These are phyloP conservation scores for Euplagia quadripunctaria DNA, from an alignment of 2,888 invertebrate genomes.

Conservation along the genomic window DNA sequence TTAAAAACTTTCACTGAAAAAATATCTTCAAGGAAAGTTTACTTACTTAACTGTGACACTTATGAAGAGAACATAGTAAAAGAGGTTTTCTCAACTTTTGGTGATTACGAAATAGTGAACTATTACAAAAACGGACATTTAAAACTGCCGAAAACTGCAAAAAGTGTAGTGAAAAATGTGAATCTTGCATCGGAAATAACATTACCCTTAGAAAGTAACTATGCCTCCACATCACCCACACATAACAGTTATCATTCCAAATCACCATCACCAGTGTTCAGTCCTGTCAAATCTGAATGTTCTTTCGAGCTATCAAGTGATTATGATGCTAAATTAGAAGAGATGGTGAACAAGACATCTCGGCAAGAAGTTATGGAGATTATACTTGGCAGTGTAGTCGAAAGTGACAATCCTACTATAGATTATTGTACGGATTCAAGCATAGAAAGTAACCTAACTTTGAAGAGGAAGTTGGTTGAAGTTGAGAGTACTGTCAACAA, in stretches of 20 bases:
- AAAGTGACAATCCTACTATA: constrained; percentile 74
- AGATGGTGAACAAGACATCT: constrained; percentile 81
- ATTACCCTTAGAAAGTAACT: constrained; percentile 66
- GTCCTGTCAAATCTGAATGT: constrained; percentile 81
- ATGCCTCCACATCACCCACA: constrained; percentile 20
- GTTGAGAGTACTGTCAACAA: constrained; percentile 72
- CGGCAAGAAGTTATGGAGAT: constrained; percentile 84
- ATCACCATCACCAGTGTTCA: constrained; percentile 61
- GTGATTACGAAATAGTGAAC: constrained; percentile 72
- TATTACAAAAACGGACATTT: constrained; percentile 77
- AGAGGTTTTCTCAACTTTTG: constrained; percentile 68
- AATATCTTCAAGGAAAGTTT: constrained; percentile 64
- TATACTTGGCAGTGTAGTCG: constrained; percentile 76
- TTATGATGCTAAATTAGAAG: constrained; percentile 79
- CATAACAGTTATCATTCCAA: constrained; percentile 30
- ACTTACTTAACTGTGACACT: constrained; percentile 76
- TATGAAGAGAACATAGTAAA: constrained; percentile 76
- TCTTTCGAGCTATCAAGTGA: constrained; percentile 80
- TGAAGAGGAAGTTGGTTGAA: constrained; percentile 72
- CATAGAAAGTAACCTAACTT: constrained; percentile 61
- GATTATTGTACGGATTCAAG: constrained; percentile 74
- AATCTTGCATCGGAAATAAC: constrained; percentile 71
- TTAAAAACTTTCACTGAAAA: constrained; percentile 62
- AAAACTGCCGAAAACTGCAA: constrained; percentile 62
- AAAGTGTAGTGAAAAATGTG: constrained; percentile 71